Conservation (phyloP, 2,888 invertebrate genomes). For the Drosophila atripex region DNA sequence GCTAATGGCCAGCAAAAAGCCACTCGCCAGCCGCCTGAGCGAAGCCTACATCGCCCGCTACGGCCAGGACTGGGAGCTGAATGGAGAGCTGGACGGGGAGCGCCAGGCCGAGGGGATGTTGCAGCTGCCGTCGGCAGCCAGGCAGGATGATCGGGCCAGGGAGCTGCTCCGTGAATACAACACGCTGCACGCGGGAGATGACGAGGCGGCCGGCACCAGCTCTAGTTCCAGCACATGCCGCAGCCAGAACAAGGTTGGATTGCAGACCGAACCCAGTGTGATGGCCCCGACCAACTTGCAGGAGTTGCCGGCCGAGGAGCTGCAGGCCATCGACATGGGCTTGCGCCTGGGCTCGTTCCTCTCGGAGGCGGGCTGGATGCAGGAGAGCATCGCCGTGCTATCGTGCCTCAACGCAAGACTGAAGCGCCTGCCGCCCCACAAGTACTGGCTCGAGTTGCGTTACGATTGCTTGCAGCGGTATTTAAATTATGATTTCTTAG, state of each 20-base stretch:
- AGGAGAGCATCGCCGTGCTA: conserved; percentile 90
- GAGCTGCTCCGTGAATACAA: conserved; percentile 7
- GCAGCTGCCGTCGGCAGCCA: background rate
- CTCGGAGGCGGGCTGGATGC: conserved; percentile 94
- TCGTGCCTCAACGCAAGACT: conserved; percentile 88
- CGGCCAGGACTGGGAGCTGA: conserved; percentile 1
- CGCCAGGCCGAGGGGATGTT: background rate
- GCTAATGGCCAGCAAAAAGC: conserved; percentile 77
- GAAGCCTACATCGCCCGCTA: conserved; percentile 56
- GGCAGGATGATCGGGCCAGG: conserved; percentile 1
- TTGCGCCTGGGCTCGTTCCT: conserved; percentile 89
- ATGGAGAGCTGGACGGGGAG: conserved; percentile 1
- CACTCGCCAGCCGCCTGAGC: conserved; percentile 76
- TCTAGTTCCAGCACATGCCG: background rate
- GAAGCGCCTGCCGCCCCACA: conserved; percentile 85
- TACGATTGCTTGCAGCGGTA: conserved; percentile 95
- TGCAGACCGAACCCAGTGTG: conserved; percentile 9
- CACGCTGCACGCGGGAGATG: conserved; percentile 10
- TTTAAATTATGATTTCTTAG: background rate
- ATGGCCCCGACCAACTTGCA: conserved; percentile 14
- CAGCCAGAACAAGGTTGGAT: background rate
- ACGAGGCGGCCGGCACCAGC: background rate
- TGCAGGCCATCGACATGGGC: conserved; percentile 78
- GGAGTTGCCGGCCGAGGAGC: conserved; percentile 41
- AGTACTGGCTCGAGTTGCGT: conserved; percentile 87